phyloP scores from a whole-genome alignment of 2,797 vertebrate genomes.

The Loriculus beryllinus region DNA sequence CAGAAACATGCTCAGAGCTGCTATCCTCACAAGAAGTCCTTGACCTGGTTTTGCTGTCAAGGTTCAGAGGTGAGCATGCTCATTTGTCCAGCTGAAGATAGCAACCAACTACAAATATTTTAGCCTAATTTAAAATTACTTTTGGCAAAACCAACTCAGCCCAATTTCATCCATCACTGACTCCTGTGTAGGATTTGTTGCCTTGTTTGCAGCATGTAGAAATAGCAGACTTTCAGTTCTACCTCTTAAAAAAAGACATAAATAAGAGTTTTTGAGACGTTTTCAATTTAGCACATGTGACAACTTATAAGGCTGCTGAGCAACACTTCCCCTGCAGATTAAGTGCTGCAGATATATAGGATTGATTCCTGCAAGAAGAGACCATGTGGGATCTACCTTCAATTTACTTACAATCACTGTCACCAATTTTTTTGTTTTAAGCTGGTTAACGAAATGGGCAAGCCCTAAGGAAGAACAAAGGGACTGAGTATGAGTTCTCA shows the following conservation, averaged over 20 bases:
- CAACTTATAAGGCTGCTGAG: not conserved
- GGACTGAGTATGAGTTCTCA: not conserved
- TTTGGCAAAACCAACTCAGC: not conserved
- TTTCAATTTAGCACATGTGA: not conserved
- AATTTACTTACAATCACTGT: not conserved
- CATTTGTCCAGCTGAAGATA: not conserved
- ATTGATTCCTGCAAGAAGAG: not conserved
- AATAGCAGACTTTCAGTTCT: not conserved
- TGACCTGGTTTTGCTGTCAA: not conserved
- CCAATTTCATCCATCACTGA: not conserved
- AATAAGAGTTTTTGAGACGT: not conserved
- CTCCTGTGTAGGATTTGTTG: not conserved
- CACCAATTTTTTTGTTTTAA: accelerated
- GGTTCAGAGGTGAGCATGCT: not conserved
- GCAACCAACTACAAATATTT: not conserved
- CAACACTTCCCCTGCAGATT: not conserved
- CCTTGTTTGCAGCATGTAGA: not conserved
- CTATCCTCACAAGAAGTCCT: not conserved
- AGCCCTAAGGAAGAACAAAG: not conserved
- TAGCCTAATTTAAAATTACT: not conserved
- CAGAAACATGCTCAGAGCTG: not conserved
- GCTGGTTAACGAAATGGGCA: not conserved
- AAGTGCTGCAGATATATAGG: not conserved
- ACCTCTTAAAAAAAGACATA: not conserved
- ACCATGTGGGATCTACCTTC: not conserved